Evolutionary conservation across 2,888 invertebrate genomes (phyloP), one percentile per base, ranked within the genome.

Genomic region (Mimas tiliae): DNA sequence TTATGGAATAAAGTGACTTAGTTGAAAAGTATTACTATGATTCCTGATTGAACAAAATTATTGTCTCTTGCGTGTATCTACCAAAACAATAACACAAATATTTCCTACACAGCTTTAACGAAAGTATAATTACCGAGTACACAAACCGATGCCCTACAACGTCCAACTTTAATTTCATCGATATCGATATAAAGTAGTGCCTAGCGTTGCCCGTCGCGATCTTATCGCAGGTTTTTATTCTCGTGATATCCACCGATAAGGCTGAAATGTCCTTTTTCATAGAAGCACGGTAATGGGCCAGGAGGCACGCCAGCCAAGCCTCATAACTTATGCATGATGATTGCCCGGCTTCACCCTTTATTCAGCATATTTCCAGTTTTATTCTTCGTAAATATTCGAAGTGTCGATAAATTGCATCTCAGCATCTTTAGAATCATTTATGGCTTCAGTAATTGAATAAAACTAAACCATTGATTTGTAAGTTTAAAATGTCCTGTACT

Each of bases 181-280:
- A 77, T 74, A 80, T 75, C 73, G 74, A 72, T 68, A 71, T 55
- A 67, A 48, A 74, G 72, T 69, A 69, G 65, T 64, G 16, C 19
- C 65, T 73, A 69, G 63, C 79, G 72, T 77, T 78, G 69, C 76
- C 75, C 81, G 73, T 74, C 67, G 80, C 81, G 93, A 93, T 93
- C 88, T 93, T 92, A 93, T 93, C 93, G 78, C 73, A 74, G 70
- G 87, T 90, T 93, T 92, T 93, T 93, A 93, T 93, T 93, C 91
- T 91, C 88, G 88, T 91, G 93, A 93, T 93, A 92, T 87, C 90
- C 89, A 82, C 75, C 88, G 93, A 93, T 93, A 93, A 93, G 87
- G 86, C 81, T 81, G 85, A 89, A 91, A 91, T 92, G 92, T 93
- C 91, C 92, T 92, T 93, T 93, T 93, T 89, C 93, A 93, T 92